A percentile compares a stretch with the other conserved stretches of the same genome.
These are phyloP conservation scores for Brachyistius frenatus DNA, from an alignment of 2,113 vertebrate genomes.

Conservation along the genomic window DNA sequence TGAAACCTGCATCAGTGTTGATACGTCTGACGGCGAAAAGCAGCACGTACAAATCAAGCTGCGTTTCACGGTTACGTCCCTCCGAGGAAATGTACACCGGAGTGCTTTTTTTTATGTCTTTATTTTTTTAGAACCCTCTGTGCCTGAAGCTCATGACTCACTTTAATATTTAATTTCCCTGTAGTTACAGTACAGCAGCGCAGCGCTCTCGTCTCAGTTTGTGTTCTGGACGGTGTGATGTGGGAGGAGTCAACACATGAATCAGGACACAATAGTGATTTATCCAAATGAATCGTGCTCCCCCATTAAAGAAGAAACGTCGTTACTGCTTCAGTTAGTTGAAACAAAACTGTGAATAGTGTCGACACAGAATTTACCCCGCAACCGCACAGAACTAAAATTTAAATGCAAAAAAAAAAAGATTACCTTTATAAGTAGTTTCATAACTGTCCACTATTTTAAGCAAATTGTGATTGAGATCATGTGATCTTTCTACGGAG, in stretches of 20 bases:
- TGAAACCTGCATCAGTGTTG: conserved; percentile 27
- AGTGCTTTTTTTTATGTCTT: background rate
- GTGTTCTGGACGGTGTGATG: conserved; percentile 2
- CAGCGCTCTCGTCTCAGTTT: background rate
- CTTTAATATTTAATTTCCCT: conserved; percentile 17
- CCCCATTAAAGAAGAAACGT: too few species aligned
- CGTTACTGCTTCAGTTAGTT: too few species aligned
- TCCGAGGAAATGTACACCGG: conserved; percentile 29
- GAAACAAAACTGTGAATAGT: too few species aligned
- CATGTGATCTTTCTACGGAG: too few species aligned
- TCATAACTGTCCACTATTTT: too few species aligned
- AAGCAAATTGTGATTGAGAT: too few species aligned
- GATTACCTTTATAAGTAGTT: too few species aligned
- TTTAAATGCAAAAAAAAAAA: too few species aligned
- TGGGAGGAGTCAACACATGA: conserved; percentile 1
- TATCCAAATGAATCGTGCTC: background rate
- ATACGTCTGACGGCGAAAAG: conserved; percentile 6
- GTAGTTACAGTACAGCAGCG: conserved; percentile 6
- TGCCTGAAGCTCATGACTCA: conserved; percentile 38
- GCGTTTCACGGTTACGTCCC: conserved; percentile 23
- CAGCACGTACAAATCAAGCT: conserved; percentile 52
- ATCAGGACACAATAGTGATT: background rate
- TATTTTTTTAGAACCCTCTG: background rate
- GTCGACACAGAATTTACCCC: too few species aligned
- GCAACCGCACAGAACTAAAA: too few species aligned